These are phyloP conservation scores for Spinus olivaceus DNA, from an alignment of 2,797 vertebrate genomes.

Conservation along the genomic window DNA sequence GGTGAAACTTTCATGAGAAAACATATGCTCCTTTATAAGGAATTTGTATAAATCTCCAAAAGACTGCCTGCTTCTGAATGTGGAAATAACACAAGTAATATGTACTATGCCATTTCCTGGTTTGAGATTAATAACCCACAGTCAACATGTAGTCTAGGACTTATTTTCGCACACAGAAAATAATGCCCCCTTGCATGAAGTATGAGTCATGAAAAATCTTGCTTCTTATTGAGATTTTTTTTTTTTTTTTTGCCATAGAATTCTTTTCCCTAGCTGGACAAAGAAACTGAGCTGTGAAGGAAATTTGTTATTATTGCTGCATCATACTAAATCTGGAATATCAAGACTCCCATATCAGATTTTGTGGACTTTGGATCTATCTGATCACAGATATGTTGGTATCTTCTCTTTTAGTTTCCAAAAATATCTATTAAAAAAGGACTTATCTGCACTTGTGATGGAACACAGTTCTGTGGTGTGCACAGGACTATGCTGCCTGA, in stretches of 20 bases:
- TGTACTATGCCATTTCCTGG: not conserved
- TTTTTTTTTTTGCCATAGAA: not conserved
- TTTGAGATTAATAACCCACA: slow-evolving; percentile 25
- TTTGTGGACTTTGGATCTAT: not conserved
- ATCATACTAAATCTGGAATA: not conserved
- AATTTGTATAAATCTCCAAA: slow-evolving; percentile 3
- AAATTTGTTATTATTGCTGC: not conserved
- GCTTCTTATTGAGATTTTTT: not conserved
- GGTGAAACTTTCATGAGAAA: slow-evolving; percentile 46
- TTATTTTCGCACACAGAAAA: not conserved
- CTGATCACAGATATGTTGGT: not conserved
- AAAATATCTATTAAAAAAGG: not conserved
- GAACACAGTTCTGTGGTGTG: not conserved
- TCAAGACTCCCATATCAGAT: not conserved
- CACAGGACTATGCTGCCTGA: not conserved
- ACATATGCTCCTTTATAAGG: not conserved
- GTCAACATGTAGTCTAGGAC: not conserved
- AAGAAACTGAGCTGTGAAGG: not conserved
- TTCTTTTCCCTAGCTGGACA: not conserved
- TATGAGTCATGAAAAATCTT: slow-evolving; percentile 9
- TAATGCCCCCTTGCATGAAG: not conserved
- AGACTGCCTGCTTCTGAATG: not conserved
- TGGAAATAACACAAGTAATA: slow-evolving; percentile 20
- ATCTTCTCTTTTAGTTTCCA: not conserved
- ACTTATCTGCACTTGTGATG: not conserved